Percentiles rank a stretch among this genome's conserved stretches.
These are phyloP conservation scores for Cheilosia pagana DNA, from an alignment of 2,888 invertebrate species.

Conservation along the genomic window DNA sequence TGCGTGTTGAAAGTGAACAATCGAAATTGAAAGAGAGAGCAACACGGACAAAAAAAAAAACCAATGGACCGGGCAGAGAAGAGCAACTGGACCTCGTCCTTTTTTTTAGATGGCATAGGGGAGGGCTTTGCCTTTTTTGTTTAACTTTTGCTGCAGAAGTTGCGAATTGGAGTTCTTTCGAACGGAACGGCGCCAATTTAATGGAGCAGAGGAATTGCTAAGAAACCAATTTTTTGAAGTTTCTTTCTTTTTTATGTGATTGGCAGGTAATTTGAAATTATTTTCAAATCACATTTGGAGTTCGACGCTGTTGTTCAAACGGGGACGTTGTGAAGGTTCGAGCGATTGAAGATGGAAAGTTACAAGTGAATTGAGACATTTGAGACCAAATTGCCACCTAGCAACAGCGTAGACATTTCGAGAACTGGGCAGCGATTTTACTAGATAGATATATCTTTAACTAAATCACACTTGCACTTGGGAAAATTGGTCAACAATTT, in stretches of 20 bases:
- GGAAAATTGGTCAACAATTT: no score
- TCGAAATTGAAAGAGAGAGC: conserved; percentile 29
- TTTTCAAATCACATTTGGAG: conserved; percentile 33
- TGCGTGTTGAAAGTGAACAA: conserved; percentile 65
- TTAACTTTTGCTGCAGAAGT: conserved; percentile 36
- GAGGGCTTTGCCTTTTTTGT: conserved; percentile 14
- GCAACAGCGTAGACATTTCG: no score
- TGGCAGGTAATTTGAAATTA: conserved; percentile 72
- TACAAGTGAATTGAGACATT: no score
- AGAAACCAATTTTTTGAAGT: conserved; percentile 56
- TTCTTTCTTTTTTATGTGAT: conserved; percentile 37
- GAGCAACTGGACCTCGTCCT: conserved; percentile 50
- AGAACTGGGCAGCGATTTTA: no score
- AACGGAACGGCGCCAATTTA: conserved; percentile 61
- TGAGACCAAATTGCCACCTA: no score
- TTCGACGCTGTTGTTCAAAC: neutral
- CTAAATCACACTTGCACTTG: no score
- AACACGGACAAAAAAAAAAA: conserved; percentile 35
- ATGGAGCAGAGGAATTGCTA: conserved; percentile 55
- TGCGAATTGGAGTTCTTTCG: conserved; percentile 33
- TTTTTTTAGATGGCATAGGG: neutral
- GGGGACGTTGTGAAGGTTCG: neutral
- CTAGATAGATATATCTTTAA: no score
- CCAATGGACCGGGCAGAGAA: conserved; percentile 57
- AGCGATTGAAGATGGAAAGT: neutral